Base-by-base conservation (phyloP, 2,797 vertebrate genomes). In the Acropternis orthonyx region DNA sequence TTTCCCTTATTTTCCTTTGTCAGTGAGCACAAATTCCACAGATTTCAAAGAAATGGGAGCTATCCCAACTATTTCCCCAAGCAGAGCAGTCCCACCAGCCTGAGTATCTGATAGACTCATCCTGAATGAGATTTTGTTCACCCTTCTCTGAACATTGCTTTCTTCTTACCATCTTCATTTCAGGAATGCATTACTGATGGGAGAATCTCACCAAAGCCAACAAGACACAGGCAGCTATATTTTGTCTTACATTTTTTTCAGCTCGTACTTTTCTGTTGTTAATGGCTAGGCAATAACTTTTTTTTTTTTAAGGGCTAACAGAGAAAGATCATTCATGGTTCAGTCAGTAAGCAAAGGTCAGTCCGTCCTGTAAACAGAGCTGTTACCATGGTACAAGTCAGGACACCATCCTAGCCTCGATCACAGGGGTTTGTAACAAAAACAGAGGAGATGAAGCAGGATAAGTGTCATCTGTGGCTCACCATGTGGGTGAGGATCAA, bases 321-420 rank as follows among this genome's bases (percentile, higher is more conserved):
- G 68, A 88, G 68, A 41, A 67, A 16, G 8, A 44, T 94, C 89
- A 77, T 83, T 94, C 56, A 41, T 34, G 34, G 77, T 85, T 71
- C 56, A 74, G 79, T 85, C 85, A 66, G 80, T 52, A 77, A 89
- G 68, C 55, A 96, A 80, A 91, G 81, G 92, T 93, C 91, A 96
- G 21, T 56, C 68, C 66, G 37, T 87, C 63, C 75, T 89, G 84
- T 89, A 89, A 85, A 89, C 78, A 92, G 84, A 73, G 32, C 55
- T 91, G 67, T 9, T 14, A 59, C 41, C 12, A 1, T 62, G 55
- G 48, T 76, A 73, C 62, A 65, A 87, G 84, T 82, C 55, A 63
- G 68, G 44, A 73, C 1, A 9, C 63, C 4, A 2, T 79, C 63
- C 52, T 23, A 44, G 51, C 67, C 34, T 52, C 69, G 68, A 69